phyloP scores from a whole-genome alignment of 2,113 vertebrate species.

The Shinisaurus crocodilurus region DNA sequence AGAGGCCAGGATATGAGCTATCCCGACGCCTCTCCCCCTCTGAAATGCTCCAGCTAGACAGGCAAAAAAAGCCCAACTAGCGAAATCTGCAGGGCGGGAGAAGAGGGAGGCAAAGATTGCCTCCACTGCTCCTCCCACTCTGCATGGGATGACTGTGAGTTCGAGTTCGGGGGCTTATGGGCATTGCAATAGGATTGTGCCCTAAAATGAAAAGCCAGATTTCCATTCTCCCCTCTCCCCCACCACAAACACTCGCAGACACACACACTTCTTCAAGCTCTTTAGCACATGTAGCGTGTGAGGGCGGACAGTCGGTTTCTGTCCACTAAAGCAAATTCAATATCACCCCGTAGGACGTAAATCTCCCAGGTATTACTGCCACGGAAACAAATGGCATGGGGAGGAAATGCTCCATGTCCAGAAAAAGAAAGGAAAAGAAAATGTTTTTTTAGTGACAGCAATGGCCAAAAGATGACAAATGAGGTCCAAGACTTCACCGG shows the following conservation, averaged over 20 bases:
- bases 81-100: too few species aligned
- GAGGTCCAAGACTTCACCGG: slow-evolving; percentile 15
- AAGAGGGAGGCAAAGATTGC: too few species aligned
- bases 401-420: background rate
- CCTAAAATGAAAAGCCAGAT: background rate
- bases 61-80: too few species aligned
- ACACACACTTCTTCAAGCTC: background rate
- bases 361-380: background rate
- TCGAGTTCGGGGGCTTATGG: too few species aligned
- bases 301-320: background rate
- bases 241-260: background rate
- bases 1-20: too few species aligned
- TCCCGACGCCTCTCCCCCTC: too few species aligned
- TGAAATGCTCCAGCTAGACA: too few species aligned
- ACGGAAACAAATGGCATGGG: slow-evolving; percentile 13
- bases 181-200: too few species aligned
- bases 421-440: background rate
- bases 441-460: slow-evolving; percentile 24
- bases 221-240: background rate
- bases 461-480: slow-evolving; percentile 30
- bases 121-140: too few species aligned
- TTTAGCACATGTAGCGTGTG: background rate
- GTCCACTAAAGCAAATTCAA: slow-evolving; percentile 32
- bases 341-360: slow-evolving; percentile 9
- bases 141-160: too few species aligned